Conservation (phyloP, 2,797 vertebrate species). For the Ctenopoma multispine region DNA sequence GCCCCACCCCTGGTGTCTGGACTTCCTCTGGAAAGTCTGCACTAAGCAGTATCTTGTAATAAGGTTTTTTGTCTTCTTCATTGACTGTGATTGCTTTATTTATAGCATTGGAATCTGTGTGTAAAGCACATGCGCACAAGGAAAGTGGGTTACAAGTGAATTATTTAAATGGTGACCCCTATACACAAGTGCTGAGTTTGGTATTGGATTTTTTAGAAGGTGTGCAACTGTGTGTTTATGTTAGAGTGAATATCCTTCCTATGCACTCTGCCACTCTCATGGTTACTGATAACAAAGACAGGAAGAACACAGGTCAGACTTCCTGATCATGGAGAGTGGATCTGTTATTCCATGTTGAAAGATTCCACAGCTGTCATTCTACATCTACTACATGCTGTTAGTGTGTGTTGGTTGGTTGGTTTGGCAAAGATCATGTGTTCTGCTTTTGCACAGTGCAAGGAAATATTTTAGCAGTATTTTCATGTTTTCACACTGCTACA, state of each 20-base stretch:
- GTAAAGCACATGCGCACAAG: not conserved
- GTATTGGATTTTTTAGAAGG: not conserved
- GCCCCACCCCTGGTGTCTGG: not conserved
- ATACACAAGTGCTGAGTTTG: conserved; percentile 49
- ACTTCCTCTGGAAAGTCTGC: conserved; percentile 27
- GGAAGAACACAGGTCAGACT: conserved; percentile 75
- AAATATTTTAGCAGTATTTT: not conserved
- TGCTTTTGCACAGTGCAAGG: conserved; percentile 8
- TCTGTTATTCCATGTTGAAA: conserved; percentile 45
- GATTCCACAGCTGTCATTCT: not conserved
- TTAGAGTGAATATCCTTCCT: conserved; percentile 49
- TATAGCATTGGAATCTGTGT: conserved; percentile 17
- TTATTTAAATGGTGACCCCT: conserved; percentile 51
- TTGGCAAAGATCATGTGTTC: not conserved
- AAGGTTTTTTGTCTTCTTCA: not conserved
- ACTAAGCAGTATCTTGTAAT: conserved; percentile 18
- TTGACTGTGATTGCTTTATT: conserved; percentile 34
- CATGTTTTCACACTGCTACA: not conserved
- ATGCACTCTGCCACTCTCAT: conserved; percentile 42
- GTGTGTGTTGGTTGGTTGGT: not conserved
- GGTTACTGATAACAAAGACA: conserved; percentile 80
- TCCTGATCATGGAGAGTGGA: conserved; percentile 62
- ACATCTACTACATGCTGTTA: not conserved
- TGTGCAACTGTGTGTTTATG: conserved; percentile 25
- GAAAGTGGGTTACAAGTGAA: conserved; percentile 62